These are phyloP conservation scores for Laticauda laticaudata DNA, from an alignment of 2,113 vertebrate species.

Conservation along the genomic window DNA sequence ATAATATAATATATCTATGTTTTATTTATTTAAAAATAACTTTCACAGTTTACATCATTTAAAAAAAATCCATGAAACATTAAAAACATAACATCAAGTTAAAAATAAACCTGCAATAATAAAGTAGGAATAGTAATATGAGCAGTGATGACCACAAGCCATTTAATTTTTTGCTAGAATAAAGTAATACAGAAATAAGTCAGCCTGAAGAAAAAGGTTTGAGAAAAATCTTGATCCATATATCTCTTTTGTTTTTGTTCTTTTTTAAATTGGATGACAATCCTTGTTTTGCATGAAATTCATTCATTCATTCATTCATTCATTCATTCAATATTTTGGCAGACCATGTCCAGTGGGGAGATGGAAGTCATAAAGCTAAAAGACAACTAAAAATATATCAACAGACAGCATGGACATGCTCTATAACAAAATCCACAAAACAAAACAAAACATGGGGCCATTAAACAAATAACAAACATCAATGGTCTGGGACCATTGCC, in stretches of 20 bases:
- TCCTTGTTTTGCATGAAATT: background rate
- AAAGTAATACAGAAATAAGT: background rate
- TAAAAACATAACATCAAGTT: background rate
- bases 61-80: background rate
- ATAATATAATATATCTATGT: background rate
- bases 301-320: background rate
- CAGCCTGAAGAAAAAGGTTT: background rate
- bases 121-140: background rate
- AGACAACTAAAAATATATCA: background rate
- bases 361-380: background rate
- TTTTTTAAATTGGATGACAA: background rate
- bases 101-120: background rate
- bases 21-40: background rate
- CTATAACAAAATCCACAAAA: background rate
- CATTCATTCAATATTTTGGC: background rate
- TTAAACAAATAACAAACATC: background rate
- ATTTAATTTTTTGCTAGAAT: background rate
- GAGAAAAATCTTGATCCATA: background rate
- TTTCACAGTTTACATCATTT: background rate
- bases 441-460: background rate
- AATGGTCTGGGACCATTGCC: background rate
- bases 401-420: background rate
- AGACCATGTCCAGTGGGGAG: background rate
- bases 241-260: background rate
- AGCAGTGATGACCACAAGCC: background rate